A percentile compares a stretch with the other conserved stretches of the same genome.
phyloP scores from a whole-genome alignment of 2,888 invertebrate species.

The Ormyrus thymus region DNA sequence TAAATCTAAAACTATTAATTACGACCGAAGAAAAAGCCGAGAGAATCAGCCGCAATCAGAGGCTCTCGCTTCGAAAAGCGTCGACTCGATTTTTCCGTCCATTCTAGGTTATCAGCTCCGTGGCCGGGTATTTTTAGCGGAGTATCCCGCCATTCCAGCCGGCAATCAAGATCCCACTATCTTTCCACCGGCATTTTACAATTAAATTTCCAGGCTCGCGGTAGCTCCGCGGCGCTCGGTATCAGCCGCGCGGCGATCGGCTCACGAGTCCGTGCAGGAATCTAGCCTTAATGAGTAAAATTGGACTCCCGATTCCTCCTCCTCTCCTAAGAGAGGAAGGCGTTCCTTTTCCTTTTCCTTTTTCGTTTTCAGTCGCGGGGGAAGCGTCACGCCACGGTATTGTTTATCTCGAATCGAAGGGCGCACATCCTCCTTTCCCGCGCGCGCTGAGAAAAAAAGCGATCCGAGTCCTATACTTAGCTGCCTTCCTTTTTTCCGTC shows the following conservation, averaged over 20 bases:
- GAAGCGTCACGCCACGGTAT: slow-evolving; percentile 28
- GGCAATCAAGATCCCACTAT: not conserved
- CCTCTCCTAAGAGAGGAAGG: not conserved
- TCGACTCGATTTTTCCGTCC: not conserved
- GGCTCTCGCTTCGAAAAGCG: not conserved
- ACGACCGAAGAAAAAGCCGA: no score
- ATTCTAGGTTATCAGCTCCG: not conserved
- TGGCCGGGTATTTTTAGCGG: not conserved
- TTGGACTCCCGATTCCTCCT: slow-evolving; percentile 60
- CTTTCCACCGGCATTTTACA: slow-evolving; percentile 13
- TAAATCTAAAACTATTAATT: no score
- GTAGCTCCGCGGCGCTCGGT: not conserved
- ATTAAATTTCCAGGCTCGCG: slow-evolving; percentile 39
- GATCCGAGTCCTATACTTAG: not conserved
- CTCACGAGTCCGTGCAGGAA: slow-evolving; percentile 68
- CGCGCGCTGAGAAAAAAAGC: slow-evolving; percentile 2
- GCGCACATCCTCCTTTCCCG: slow-evolving; percentile 9
- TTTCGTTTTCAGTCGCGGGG: not conserved
- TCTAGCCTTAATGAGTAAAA: slow-evolving; percentile 74
- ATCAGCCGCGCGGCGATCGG: not conserved
- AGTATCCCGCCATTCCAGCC: not conserved
- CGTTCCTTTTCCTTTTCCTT: not conserved
- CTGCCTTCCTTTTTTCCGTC: not conserved
- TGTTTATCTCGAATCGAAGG: slow-evolving; percentile 42
- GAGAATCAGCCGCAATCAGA: not conserved